Evolutionary conservation across 2,888 invertebrate species (phyloP).

Genomic region (Scaptomyza parva): DNA sequence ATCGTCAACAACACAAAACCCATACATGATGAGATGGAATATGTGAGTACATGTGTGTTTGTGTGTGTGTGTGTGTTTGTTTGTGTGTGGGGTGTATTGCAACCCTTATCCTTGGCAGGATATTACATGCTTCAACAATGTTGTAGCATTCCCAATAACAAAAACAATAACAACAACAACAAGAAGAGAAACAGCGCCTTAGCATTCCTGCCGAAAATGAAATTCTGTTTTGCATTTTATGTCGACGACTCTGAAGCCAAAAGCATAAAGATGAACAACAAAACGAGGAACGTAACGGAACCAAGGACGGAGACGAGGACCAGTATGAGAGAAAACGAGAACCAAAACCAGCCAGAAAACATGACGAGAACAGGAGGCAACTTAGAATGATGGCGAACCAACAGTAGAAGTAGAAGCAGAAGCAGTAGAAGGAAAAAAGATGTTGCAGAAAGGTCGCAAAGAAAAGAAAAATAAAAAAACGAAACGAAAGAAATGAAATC

Average conservation of each 20-base stretch:
- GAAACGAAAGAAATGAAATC: conserved; percentile 70
- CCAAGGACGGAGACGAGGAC: conserved; percentile 14
- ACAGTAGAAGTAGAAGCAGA: conserved; percentile 32
- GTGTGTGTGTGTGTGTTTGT: conserved; percentile 25
- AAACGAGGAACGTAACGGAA: conserved; percentile 14
- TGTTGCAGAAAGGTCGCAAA: conserved; percentile 51
- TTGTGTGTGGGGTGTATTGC: conserved; percentile 61
- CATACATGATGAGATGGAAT: conserved; percentile 40
- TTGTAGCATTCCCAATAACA: conserved; percentile 81
- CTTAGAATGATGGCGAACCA: conserved; percentile 34
- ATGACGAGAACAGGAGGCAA: conserved; percentile 56
- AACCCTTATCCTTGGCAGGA: conserved; percentile 79
- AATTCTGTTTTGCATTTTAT: conserved; percentile 81
- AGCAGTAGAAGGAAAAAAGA: conserved; percentile 35
- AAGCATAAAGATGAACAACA: conserved; percentile 55
- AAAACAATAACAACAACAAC: conserved; percentile 49
- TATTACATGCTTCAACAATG: conserved; percentile 82
- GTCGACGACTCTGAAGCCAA: conserved; percentile 75
- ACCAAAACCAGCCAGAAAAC: conserved; percentile 50
- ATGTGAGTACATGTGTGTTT: conserved; percentile 17
- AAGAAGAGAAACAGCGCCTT: conserved; percentile 33
- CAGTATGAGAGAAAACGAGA: conserved; percentile 25
- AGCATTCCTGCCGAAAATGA: conserved; percentile 80
- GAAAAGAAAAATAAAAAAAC: conserved; percentile 37
- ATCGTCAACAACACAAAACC: conserved; percentile 72